Conservation (phyloP, 2,113 vertebrate genomes). For the Urocynchramus pylzowi region DNA sequence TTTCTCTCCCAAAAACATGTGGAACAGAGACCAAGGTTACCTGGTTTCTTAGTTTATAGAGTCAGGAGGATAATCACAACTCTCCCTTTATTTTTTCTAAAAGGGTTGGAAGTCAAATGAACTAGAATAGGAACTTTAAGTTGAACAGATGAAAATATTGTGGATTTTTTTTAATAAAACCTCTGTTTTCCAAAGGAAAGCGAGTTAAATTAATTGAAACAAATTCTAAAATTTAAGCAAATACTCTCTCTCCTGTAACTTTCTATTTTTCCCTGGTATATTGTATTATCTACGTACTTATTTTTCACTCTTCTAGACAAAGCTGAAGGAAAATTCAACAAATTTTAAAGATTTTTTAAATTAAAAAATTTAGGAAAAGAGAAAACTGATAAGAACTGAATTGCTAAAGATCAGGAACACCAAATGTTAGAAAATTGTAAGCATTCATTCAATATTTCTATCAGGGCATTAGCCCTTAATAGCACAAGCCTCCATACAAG, state of each 20-base stretch:
- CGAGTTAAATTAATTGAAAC: background rate
- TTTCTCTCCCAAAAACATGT: background rate
- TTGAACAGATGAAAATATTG: background rate
- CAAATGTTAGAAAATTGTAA: background rate
- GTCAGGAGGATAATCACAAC: background rate
- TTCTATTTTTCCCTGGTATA: background rate
- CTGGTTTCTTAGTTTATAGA: background rate
- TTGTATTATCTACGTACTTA: rapidly evolving
- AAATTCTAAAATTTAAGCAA: background rate
- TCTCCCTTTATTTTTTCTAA: background rate
- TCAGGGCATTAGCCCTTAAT: slow-evolving; percentile 7
- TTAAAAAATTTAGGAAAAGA: background rate
- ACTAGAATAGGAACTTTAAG: background rate
- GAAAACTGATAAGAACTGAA: background rate
- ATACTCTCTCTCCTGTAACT: background rate
- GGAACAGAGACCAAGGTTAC: background rate
- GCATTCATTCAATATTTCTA: slow-evolving; percentile 14
- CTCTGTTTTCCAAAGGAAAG: background rate
- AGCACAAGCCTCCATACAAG: background rate
- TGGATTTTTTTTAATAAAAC: background rate
- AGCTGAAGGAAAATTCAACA: background rate
- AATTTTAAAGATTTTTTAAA: too few species aligned
- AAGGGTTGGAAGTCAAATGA: background rate
- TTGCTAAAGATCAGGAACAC: background rate
- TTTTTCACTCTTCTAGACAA: background rate